Evolutionary conservation across 2,888 invertebrate species (phyloP).

Genomic region (Druceiella hillmani): DNA sequence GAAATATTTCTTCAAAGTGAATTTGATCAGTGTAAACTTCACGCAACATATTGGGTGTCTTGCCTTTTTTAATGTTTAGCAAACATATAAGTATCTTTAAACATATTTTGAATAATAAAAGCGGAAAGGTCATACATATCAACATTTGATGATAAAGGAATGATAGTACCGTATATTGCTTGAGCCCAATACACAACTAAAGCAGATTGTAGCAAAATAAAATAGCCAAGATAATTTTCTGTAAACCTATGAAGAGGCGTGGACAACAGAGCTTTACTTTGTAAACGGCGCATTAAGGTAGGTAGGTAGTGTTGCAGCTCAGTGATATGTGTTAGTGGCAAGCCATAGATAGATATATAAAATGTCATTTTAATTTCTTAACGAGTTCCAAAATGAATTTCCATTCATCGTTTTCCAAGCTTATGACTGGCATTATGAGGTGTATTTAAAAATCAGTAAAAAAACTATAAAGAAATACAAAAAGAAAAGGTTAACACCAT

Average conservation of each 20-base stretch:
- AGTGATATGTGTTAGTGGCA: too few species aligned
- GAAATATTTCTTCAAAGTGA: conserved; percentile 78
- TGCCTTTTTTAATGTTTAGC: conserved; percentile 53
- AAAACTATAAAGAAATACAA: too few species aligned
- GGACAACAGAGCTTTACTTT: too few species aligned
- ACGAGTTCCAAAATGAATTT: too few species aligned
- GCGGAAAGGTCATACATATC: conserved; percentile 72
- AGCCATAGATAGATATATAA: too few species aligned
- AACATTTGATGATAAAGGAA: conserved; percentile 70
- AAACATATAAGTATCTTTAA: conserved; percentile 67
- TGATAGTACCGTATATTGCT: conserved; percentile 70
- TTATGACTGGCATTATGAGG: too few species aligned
- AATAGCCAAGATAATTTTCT: conserved; percentile 69
- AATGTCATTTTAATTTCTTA: too few species aligned
- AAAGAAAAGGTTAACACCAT: too few species aligned
- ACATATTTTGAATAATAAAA: conserved; percentile 71
- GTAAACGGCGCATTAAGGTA: too few species aligned
- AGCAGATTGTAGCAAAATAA: conserved; percentile 83
- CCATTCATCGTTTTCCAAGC: too few species aligned
- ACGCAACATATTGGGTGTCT: conserved; percentile 54
- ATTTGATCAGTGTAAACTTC: conserved; percentile 61
- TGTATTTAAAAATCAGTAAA: too few species aligned
- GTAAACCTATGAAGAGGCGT: conserved; percentile 77
- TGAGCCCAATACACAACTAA: conserved; percentile 84
- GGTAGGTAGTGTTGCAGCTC: too few species aligned